Evolutionary conservation across 2,888 invertebrate species (phyloP).

Genomic region (Eristalis pertinax): DNA sequence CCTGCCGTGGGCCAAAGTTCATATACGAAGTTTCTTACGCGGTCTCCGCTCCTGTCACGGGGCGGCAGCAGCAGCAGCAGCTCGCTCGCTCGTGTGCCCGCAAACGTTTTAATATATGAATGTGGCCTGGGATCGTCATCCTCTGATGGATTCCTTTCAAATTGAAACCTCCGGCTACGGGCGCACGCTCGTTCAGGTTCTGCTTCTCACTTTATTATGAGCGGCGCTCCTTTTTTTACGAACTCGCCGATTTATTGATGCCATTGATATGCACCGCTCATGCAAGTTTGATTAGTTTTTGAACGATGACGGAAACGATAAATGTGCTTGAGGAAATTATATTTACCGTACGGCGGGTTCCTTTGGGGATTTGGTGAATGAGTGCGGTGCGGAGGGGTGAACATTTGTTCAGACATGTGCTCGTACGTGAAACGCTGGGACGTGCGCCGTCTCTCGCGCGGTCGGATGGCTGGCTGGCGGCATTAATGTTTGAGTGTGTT

Average conservation of each 20-base stretch:
- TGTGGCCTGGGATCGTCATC: slow-evolving; percentile 16
- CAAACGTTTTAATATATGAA: slow-evolving; percentile 22
- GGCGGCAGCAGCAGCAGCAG: neutral
- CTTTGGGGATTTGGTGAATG: neutral
- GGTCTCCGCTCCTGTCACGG: neutral
- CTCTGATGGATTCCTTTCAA: slow-evolving; percentile 54
- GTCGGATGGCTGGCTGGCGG: too few species aligned
- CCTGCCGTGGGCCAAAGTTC: slow-evolving; percentile 47
- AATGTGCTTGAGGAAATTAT: slow-evolving; percentile 8
- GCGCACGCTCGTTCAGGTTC: slow-evolving; percentile 6
- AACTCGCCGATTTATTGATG: slow-evolving; percentile 26
- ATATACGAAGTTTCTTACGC: slow-evolving; percentile 37
- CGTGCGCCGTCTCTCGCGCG: too few species aligned
- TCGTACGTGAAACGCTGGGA: neutral
- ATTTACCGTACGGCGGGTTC: neutral
- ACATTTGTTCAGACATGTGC: neutral
- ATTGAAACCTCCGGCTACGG: slow-evolving; percentile 52
- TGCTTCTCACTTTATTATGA: slow-evolving; percentile 47
- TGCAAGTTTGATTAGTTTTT: slow-evolving; percentile 30
- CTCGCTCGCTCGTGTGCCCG: slow-evolving; percentile 2
- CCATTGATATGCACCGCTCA: slow-evolving; percentile 24
- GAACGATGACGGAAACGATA: neutral
- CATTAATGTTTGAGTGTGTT: too few species aligned
- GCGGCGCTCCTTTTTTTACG: slow-evolving; percentile 31
- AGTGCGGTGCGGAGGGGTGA: neutral